These are phyloP conservation scores for Lasioglossum albipes DNA, from an alignment of 1,140 invertebrate species.

Conservation along the genomic window DNA sequence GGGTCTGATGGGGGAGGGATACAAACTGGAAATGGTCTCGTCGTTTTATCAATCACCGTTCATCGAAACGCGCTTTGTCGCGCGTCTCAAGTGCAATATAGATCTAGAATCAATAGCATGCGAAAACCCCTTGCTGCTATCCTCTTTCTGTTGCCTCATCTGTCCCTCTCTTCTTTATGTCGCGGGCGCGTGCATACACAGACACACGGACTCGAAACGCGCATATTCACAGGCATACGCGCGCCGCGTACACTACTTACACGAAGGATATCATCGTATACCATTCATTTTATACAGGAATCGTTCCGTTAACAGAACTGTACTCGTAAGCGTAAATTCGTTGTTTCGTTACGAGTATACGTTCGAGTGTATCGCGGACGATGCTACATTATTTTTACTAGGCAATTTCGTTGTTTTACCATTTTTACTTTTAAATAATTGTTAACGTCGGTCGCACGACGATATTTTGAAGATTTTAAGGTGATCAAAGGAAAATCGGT, in stretches of 20 bases:
- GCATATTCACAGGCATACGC: too few relatives aligned
- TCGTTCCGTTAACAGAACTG: too few relatives aligned
- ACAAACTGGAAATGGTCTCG: conserved; percentile 6
- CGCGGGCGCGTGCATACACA: not conserved
- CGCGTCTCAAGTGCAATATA: conserved; percentile 42
- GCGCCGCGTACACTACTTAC: not conserved
- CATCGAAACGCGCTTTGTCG: not conserved
- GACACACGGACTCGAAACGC: too few relatives aligned
- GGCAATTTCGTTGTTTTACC: not conserved
- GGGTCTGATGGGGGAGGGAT: conserved; percentile 53
- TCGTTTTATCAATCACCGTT: not conserved
- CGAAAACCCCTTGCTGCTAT: not conserved
- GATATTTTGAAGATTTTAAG: not conserved
- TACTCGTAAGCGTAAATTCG: not conserved
- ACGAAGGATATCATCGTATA: not conserved
- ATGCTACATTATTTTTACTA: too few relatives aligned
- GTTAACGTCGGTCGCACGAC: not conserved
- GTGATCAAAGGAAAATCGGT: not conserved
- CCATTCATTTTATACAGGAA: too few relatives aligned
- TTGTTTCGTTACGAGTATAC: not conserved
- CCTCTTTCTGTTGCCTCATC: not conserved
- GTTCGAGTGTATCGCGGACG: too few relatives aligned
- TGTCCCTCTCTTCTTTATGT: not conserved
- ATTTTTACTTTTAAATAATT: not conserved
- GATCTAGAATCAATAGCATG: not conserved